phyloP scores from a whole-genome alignment of 2,888 invertebrate species.

The Cataglyphis altisquamis region DNA sequence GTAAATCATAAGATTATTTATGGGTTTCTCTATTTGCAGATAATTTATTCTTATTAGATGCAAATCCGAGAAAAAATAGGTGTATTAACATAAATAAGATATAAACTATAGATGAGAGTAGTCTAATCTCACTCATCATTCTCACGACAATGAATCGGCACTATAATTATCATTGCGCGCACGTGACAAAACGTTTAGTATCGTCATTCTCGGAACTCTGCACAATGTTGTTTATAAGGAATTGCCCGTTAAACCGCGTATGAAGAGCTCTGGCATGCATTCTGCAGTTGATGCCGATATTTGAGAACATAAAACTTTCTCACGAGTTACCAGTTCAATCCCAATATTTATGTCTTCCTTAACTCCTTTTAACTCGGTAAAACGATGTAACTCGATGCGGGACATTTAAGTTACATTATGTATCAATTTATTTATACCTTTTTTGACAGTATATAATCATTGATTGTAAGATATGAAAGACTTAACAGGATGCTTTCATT shows the following conservation, averaged over 20 bases:
- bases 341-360: constrained; percentile 60
- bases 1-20: constrained; percentile 27
- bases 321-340: constrained; percentile 63
- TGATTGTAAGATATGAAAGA: constrained; percentile 50
- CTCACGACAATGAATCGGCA: constrained; percentile 54
- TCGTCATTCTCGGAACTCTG: constrained; percentile 60
- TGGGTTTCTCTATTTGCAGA: neutral
- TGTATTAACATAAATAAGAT: neutral
- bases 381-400: constrained; percentile 5
- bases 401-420: neutral
- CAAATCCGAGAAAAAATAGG: neutral
- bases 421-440: constrained; percentile 56
- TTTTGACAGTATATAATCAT: neutral
- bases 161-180: constrained; percentile 24
- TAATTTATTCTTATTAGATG: neutral
- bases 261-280: constrained; percentile 57
- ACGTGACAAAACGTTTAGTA: constrained; percentile 54
- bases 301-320: constrained; percentile 62
- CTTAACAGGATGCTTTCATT: constrained; percentile 31
- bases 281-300: constrained; percentile 52
- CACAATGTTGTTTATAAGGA: constrained; percentile 66
- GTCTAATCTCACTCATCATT: constrained; percentile 19
- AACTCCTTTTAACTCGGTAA: constrained; percentile 26
- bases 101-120: constrained; percentile 15
- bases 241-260: constrained; percentile 48